Percentiles rank a stretch among this genome's conserved stretches.
Conservation (phyloP, 2,797 vertebrate species). For the Heterohyrax brucei region DNA sequence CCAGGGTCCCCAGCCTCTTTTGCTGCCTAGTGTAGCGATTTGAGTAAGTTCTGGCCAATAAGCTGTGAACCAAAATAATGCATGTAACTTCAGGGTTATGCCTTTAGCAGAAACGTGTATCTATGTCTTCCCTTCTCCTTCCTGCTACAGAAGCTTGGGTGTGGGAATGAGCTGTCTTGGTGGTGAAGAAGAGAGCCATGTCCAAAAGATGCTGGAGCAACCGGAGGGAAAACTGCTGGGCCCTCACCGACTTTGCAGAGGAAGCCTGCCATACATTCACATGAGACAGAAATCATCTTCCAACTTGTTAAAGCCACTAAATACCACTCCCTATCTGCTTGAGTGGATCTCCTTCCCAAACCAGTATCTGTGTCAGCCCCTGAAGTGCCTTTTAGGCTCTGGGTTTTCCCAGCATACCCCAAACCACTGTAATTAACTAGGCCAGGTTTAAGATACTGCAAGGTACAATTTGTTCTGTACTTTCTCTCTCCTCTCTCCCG, state of each 20-base stretch:
- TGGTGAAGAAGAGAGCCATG: background rate
- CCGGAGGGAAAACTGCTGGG: background rate
- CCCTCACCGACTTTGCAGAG: background rate
- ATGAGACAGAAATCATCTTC: background rate
- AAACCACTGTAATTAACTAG: background rate
- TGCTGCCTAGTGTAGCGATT: background rate
- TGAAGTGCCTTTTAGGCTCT: background rate
- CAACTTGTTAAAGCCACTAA: background rate
- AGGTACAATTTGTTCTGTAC: slow-evolving; percentile 56
- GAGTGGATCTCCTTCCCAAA: background rate
- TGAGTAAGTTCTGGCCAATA: slow-evolving; percentile 1
- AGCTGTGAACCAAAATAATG: background rate
- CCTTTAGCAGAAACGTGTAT: background rate
- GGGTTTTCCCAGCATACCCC: background rate
- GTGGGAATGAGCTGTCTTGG: background rate
- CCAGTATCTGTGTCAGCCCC: background rate
- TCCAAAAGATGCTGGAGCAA: background rate
- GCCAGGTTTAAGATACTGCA: background rate
- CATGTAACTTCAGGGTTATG: background rate
- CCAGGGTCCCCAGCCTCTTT: background rate
- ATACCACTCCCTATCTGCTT: background rate
- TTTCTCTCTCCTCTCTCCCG: slow-evolving; percentile 6
- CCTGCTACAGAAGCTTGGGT: background rate
- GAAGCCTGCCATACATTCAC: background rate
- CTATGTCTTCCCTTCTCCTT: background rate